These are phyloP conservation scores for Ispidina picta DNA, from an alignment of 2,797 vertebrate genomes.

Conservation along the genomic window DNA sequence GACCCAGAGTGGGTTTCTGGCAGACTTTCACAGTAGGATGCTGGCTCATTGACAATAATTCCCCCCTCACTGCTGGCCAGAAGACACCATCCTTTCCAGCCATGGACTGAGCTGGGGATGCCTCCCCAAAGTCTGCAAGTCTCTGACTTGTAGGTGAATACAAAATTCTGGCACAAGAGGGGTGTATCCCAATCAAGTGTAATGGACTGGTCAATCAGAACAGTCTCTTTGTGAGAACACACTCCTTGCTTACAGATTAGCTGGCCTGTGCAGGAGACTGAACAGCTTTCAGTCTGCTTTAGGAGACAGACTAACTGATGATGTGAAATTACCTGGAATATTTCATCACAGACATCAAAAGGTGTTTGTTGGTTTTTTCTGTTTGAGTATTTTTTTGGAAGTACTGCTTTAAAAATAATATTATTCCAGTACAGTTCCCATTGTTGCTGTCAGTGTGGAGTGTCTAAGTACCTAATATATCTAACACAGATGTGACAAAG, in stretches of 20 bases:
- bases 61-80: not conserved
- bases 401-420: constrained; percentile 20
- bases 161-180: not conserved
- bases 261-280: not conserved
- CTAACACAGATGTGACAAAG: constrained; percentile 51
- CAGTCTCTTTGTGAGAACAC: not conserved
- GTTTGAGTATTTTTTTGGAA: not conserved
- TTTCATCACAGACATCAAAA: constrained; percentile 15
- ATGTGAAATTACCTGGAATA: constrained; percentile 39
- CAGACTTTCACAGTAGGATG: not conserved
- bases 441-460: constrained; percentile 43
- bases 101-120: rapidly evolving
- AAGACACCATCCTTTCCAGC: not conserved
- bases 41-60: not conserved
- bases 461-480: constrained; percentile 23
- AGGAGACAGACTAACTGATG: constrained; percentile 28
- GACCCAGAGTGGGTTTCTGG: not conserved
- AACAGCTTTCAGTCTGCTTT: constrained; percentile 24
- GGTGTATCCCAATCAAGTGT: not conserved
- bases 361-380: not conserved
- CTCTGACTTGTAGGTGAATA: not conserved
- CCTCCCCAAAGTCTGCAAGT: not conserved
- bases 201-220: constrained; percentile 25
- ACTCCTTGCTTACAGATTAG: constrained; percentile 30
- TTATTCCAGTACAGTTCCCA: constrained; percentile 48